Percentiles rank a stretch among this genome's conserved stretches.
These are phyloP conservation scores for Lepidothrix coronata DNA, from an alignment of 2,113 vertebrate genomes.

Conservation along the genomic window DNA sequence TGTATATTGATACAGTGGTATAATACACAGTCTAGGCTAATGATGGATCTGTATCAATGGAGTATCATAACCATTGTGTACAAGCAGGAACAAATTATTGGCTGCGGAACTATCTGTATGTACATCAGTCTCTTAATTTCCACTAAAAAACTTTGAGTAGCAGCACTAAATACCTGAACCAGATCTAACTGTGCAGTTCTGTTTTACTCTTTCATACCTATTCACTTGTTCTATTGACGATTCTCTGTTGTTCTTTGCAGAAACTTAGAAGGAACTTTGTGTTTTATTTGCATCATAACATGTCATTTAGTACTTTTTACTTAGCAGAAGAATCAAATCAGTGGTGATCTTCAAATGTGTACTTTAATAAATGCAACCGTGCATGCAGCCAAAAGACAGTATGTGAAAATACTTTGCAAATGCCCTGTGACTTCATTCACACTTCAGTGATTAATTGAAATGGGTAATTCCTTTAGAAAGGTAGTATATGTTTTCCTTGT, in stretches of 20 bases:
- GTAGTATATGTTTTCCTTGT: slow-evolving; percentile 16
- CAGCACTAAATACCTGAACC: neutral
- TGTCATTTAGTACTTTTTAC: neutral
- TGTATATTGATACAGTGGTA: neutral
- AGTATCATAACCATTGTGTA: neutral
- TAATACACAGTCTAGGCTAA: neutral
- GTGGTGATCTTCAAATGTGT: neutral
- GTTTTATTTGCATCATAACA: neutral
- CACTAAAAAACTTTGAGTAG: neutral
- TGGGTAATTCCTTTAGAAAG: slow-evolving; percentile 37
- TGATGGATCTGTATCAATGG: neutral
- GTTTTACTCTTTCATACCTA: neutral
- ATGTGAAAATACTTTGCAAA: slow-evolving; percentile 5
- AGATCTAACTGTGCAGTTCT: neutral
- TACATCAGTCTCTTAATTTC: neutral
- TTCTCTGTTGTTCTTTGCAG: neutral
- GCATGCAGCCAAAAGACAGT: neutral
- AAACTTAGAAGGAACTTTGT: neutral
- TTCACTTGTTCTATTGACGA: neutral
- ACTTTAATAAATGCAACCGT: neutral
- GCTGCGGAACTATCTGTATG: neutral
- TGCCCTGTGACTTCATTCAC: neutral
- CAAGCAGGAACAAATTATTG: neutral
- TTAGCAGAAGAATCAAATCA: neutral
- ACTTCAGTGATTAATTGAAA: slow-evolving; percentile 24